phyloP scores from a whole-genome alignment of 2,888 invertebrate species.

The Tinea pellionella region DNA sequence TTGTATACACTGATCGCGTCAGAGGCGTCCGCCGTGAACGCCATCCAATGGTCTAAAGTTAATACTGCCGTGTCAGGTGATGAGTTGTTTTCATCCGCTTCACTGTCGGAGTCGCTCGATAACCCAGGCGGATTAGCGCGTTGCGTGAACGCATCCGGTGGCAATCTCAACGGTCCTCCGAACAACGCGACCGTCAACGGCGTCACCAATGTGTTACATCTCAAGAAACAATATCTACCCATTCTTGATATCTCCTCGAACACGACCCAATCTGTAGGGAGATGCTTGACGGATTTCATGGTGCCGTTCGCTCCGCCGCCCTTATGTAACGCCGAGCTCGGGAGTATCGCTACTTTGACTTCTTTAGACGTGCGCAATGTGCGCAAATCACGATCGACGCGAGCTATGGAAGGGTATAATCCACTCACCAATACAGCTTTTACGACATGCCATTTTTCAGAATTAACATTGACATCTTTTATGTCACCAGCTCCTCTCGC shows the following conservation, averaged over 20 bases:
- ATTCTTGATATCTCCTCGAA: constrained; percentile 87
- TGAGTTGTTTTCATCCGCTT: constrained; percentile 45
- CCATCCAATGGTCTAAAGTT: constrained; percentile 80
- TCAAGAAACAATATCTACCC: constrained; percentile 76
- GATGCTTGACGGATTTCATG: constrained; percentile 37
- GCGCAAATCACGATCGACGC: constrained; percentile 73
- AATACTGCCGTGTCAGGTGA: constrained; percentile 55
- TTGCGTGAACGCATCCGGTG: constrained; percentile 53
- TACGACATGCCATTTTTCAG: constrained; percentile 90
- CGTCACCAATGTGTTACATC: constrained; percentile 84
- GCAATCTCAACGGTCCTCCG: constrained; percentile 76
- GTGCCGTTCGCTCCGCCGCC: constrained; percentile 55
- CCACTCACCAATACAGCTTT: constrained; percentile 91
- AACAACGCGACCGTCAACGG: constrained; percentile 84
- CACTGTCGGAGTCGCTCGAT: constrained; percentile 59
- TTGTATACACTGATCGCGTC: constrained; percentile 75
- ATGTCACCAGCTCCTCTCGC: constrained; percentile 74
- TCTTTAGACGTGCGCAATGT: constrained; percentile 75
- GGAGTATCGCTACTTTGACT: constrained; percentile 62
- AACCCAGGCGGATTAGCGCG: constrained; percentile 54
- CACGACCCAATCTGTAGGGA: constrained; percentile 86
- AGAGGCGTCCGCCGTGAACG: constrained; percentile 75
- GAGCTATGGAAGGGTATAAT: constrained; percentile 88
- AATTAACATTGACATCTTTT: constrained; percentile 83
- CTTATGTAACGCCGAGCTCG: constrained; percentile 73